These are phyloP conservation scores for Sminthurinus aureus DNA, from an alignment of 2,888 invertebrate species.

Conservation along the genomic window DNA sequence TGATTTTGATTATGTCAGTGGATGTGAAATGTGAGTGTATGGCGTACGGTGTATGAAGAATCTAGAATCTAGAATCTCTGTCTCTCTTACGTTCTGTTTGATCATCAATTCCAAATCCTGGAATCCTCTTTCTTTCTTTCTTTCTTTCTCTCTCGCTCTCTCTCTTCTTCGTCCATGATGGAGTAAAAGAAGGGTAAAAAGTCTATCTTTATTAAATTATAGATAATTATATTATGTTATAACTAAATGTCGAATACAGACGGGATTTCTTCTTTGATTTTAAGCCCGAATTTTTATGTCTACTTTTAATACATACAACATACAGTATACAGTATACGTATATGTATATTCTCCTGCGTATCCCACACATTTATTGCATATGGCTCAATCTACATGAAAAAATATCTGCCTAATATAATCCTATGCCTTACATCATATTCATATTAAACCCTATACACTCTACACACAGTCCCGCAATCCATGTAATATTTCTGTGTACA, in stretches of 20 bases:
- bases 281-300: not conserved
- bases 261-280: constrained; percentile 8
- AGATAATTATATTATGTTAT: constrained; percentile 16
- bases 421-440: too few species aligned
- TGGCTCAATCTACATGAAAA: too few species aligned
- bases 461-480: too few species aligned
- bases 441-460: too few species aligned
- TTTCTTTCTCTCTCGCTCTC: not conserved
- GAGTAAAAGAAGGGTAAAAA: not conserved
- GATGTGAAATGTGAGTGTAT: not conserved
- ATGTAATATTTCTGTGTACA: too few species aligned
- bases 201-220: constrained; percentile 8
- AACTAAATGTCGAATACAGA: not conserved
- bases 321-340: not conserved
- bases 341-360: too few species aligned
- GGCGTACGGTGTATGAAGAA: not conserved
- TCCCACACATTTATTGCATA: too few species aligned
- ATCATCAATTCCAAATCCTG: not conserved
- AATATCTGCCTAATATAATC: too few species aligned
- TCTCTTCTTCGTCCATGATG: not conserved
- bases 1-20: not conserved
- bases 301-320: not conserved
- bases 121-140: not conserved
- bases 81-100: not conserved
- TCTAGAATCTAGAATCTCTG: too few species aligned